Evolutionary conservation across 2,113 vertebrate species (phyloP), one percentile per base, ranked within the genome.

Genomic region (Scomber japonicus): DNA sequence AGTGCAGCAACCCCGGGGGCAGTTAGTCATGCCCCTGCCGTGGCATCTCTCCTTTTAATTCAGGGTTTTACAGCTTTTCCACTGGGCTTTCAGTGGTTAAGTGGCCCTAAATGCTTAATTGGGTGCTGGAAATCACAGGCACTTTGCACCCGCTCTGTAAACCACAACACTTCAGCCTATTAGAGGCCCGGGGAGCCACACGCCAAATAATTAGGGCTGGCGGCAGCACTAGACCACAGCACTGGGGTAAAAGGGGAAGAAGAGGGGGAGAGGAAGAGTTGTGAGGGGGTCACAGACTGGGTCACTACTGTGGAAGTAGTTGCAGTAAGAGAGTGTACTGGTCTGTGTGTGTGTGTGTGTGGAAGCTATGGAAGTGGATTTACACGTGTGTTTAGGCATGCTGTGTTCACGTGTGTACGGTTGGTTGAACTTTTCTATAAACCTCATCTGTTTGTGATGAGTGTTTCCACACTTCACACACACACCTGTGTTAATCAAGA

Each of bases 91-190:
- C 72, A 86, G 80, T 84, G 81, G 88, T 91, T 90, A 91, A 92
- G 80, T 90, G 86, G 88, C 88, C 80, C 82, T 91, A 91, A 93
- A 91, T 92, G 87, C 92, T 93, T 94, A 91, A 94, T 91, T 90
- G 87, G 93, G 90, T 94, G 93, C 89, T 93, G 93, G 93, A 94
- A 94, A 92, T 94, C 89, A 94, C 92, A 91, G 93, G 83, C 91
- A 91, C 87, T 94, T 94, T 91, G 87, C 92, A 93, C 89, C 82
- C 80, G 71, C 83, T 89, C 82, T 89, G 87, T 95, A 94, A 95
- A 94, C 89, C 89, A 75, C 91, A 88, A 91, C 90, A 91, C 87
- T 92, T 90, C 63, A 84, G 77, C 83, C 87, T 89, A 93, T 94
- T 94, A 94, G 89, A 85, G 85, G 86, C 80, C 84, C 68, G 31